Evolutionary conservation across 2,113 vertebrate genomes (phyloP), one percentile per base, ranked within the genome.

Genomic region (Hiodon tergisus): DNA sequence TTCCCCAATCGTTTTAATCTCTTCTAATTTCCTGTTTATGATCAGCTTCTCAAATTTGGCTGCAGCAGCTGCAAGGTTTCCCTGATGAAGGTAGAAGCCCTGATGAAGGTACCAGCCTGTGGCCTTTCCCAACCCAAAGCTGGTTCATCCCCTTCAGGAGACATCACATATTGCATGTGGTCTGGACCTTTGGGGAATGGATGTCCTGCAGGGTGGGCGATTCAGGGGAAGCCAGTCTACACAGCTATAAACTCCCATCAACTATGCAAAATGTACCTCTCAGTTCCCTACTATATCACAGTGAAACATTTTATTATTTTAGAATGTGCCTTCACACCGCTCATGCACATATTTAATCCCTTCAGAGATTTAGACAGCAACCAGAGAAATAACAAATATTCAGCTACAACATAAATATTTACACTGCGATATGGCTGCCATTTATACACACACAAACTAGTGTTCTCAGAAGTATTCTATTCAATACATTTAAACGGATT

Each of bases 61-160:
- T 72, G 72, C 31, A 77, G 68, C 62, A 72, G 16, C 68, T 59
- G 63, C 69, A 48, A 14, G 6, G 48, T 60, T 76, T 50, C 50
- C 46, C 5, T 71, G 14, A 63, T 65, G 10, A 54, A 47, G 52
- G 57, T 74, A 69, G 14, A 53, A 46, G 75, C 48, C 8, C 31
- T 72, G 14, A 63, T 65, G 10, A 54, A 47, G 52, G 57, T 74
- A 69, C 14, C 58, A 46, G 75, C 48, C 8, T 74, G 58, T 51
- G 63, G 50, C 51, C 67, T 65, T 51, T 53, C 46, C 46, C 47
- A 16, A 67, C 14, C n/a, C 50, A 61, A 53, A 13, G 31, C 54
- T 65, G 58, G 57, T 68, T 81, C 78, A 75, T 67, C 78, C 73
- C 69, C 74, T 82, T 77, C 76, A 59, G 68, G 58, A 69, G 52